These are phyloP conservation scores for Lepas anatifera DNA, from an alignment of 2,888 invertebrate species.

Conservation along the genomic window DNA sequence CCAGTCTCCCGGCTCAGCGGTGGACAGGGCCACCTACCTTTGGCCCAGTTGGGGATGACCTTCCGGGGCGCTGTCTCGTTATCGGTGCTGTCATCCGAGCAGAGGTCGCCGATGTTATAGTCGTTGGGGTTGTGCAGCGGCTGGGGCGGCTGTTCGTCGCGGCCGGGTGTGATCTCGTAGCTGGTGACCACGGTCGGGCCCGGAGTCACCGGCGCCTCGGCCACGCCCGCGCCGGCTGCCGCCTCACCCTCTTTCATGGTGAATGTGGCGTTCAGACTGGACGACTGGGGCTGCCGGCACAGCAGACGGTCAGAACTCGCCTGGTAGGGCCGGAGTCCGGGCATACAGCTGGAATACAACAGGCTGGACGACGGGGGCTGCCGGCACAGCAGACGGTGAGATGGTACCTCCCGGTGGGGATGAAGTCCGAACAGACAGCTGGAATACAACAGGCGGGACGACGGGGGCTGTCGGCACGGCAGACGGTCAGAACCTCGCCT, in stretches of 20 bases:
- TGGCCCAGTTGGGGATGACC: conserved; percentile 24
- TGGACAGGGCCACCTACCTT: conserved; percentile 13
- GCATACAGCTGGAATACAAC: too few species aligned
- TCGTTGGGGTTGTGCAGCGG: conserved; percentile 17
- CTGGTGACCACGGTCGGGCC: neutral
- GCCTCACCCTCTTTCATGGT: neutral
- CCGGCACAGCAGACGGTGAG: too few species aligned
- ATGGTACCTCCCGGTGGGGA: too few species aligned
- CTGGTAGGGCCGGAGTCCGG: too few species aligned
- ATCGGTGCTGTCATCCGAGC: conserved; percentile 27
- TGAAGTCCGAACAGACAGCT: too few species aligned
- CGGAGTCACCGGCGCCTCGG: neutral
- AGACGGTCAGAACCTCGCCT: too few species aligned
- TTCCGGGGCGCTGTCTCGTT: conserved; percentile 26
- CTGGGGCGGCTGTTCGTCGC: conserved; percentile 16
- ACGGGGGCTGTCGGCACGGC: too few species aligned
- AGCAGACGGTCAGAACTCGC: too few species aligned
- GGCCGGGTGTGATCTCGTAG: conserved; percentile 24
- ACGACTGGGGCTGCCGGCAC: neutral
- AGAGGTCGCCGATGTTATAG: conserved; percentile 30
- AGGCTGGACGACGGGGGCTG: too few species aligned
- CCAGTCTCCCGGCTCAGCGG: neutral
- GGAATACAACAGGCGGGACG: too few species aligned
- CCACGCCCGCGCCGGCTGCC: neutral
- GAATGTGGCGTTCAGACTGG: neutral